Conservation (phyloP, 1,140 invertebrate species). For the Vanessa tameamea region DNA sequence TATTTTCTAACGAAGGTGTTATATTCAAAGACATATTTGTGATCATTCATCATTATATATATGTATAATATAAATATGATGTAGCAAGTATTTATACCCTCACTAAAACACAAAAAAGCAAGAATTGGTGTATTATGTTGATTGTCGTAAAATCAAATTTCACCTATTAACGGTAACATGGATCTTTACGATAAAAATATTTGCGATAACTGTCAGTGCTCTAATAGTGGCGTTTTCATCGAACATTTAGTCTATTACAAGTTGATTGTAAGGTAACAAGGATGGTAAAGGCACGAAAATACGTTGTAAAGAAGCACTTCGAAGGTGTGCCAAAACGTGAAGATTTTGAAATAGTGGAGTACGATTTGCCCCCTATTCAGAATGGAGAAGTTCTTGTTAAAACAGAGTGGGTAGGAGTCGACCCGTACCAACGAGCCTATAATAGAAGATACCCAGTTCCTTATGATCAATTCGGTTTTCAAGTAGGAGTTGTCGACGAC, state of each 20-base stretch:
- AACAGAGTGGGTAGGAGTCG: conserved; percentile 20
- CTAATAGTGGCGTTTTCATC: neutral
- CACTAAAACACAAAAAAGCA: too few relatives aligned
- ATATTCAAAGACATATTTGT: too few relatives aligned
- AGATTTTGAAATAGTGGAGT: conserved; percentile 25
- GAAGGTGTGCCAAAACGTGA: conserved; percentile 19
- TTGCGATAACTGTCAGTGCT: neutral
- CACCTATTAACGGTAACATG: neutral
- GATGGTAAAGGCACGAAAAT: conserved; percentile 25
- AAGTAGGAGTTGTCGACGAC: conserved; percentile 41
- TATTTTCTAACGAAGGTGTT: too few relatives aligned
- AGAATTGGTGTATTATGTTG: too few relatives aligned
- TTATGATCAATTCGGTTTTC: conserved; percentile 44
- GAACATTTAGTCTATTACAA: neutral
- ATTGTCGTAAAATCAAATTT: too few relatives aligned
- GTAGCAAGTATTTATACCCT: too few relatives aligned
- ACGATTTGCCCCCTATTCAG: conserved; percentile 22
- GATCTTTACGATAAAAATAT: neutral
- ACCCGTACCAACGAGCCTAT: conserved; percentile 13
- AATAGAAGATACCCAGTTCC: conserved; percentile 26
- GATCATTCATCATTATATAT: too few relatives aligned
- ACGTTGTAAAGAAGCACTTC: conserved; percentile 20
- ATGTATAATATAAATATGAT: too few relatives aligned
- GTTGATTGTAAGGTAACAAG: conserved; percentile 17
- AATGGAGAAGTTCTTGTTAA: conserved; percentile 24